phyloP scores from a whole-genome alignment of 2,113 vertebrate species.

The Sinocyclocheilus rhinocerous region DNA sequence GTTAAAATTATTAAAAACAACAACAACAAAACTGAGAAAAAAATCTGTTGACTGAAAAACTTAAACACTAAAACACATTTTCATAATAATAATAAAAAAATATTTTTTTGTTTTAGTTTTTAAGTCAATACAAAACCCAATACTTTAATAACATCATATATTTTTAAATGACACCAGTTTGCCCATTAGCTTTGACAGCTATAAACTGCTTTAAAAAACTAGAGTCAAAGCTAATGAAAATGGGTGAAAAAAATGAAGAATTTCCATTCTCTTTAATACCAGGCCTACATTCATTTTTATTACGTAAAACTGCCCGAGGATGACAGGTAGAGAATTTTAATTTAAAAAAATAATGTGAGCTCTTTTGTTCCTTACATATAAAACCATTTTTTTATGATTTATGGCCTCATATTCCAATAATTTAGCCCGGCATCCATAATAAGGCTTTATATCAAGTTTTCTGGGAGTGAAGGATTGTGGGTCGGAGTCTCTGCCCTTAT shows the following conservation, averaged over 20 bases:
- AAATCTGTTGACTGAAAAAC: too few species aligned
- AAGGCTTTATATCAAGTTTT: not conserved
- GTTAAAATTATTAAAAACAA: too few species aligned
- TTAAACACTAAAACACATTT: too few species aligned
- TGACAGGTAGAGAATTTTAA: constrained; percentile 6
- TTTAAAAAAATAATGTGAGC: not conserved
- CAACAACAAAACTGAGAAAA: too few species aligned
- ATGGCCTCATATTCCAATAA: not conserved
- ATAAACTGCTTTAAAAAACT: too few species aligned
- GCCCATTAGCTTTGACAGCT: too few species aligned
- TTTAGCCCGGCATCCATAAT: not conserved
- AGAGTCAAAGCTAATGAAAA: not conserved
- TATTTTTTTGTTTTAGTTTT: too few species aligned
- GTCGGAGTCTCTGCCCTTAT: not conserved
- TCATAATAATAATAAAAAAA: too few species aligned
- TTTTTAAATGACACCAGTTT: too few species aligned
- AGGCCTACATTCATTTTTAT: not conserved
- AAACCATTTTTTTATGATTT: not conserved
- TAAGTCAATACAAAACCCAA: too few species aligned
- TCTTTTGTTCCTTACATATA: not conserved
- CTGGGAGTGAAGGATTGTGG: not conserved
- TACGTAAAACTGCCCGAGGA: not conserved
- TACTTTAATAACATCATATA: too few species aligned
- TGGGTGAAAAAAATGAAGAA: not conserved
- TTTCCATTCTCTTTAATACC: not conserved